phyloP scores from a whole-genome alignment of 2,113 vertebrate genomes.

The Zootoca vivipara region DNA sequence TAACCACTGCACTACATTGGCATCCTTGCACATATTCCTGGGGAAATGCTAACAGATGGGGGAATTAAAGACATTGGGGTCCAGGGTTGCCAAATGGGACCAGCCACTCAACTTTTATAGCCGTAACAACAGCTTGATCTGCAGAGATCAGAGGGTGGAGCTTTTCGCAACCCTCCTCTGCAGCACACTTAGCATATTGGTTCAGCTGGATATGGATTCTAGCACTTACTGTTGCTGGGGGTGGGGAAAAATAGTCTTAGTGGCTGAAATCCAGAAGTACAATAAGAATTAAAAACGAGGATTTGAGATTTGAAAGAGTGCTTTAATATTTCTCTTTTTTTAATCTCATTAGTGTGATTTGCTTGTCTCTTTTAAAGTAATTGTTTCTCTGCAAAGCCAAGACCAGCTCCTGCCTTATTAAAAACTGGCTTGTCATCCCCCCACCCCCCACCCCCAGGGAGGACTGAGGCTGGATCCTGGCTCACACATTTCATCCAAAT shows the following conservation, averaged over 20 bases:
- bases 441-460: neutral
- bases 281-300: neutral
- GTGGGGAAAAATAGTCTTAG: neutral
- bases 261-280: neutral
- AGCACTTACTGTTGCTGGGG: neutral
- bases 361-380: neutral
- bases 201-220: neutral
- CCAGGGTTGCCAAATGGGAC: no score
- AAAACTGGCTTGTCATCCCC: constrained; percentile 27
- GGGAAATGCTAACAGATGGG: no score
- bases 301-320: neutral
- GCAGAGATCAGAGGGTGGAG: no score
- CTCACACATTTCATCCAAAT: constrained; percentile 40
- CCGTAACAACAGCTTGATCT: no score
- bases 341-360: no score
- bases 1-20: no score
- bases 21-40: no score
- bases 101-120: no score
- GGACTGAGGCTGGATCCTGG: constrained; percentile 28
- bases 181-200: neutral
- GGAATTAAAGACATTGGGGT: no score
- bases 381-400: neutral
- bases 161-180: no score
- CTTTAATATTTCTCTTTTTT: neutral
- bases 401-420: neutral